These are phyloP conservation scores for Diabrotica balteata DNA, from an alignment of 2,888 invertebrate species.

Conservation along the genomic window DNA sequence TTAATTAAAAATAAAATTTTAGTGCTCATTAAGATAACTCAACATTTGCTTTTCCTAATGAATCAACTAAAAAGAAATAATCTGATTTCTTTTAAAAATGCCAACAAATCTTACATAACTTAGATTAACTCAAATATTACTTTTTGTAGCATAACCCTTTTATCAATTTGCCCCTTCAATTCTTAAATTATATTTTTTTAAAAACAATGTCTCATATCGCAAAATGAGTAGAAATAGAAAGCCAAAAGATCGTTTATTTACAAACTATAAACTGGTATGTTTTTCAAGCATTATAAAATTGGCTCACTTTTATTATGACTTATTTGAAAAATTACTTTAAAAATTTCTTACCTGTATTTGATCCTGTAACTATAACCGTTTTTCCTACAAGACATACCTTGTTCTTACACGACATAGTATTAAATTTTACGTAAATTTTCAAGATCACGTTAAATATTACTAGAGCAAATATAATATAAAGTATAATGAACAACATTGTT, in stretches of 20 bases:
- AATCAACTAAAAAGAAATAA: neutral
- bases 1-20: neutral
- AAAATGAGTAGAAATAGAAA: too few relatives aligned
- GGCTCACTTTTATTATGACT: too few relatives aligned
- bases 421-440: conserved; percentile 40
- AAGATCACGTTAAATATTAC: conserved; percentile 2
- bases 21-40: neutral
- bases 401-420: conserved; percentile 49
- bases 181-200: too few relatives aligned
- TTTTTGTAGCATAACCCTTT: conserved; percentile 2
- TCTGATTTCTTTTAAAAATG: neutral
- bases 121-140: neutral
- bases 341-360: conserved; percentile 47
- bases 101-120: neutral
- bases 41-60: neutral
- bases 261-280: too few relatives aligned
- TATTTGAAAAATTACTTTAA: too few relatives aligned
- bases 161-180: neutral
- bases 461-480: too few relatives aligned
- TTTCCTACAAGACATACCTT: conserved; percentile 51
- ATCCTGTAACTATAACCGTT: conserved; percentile 55
- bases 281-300: too few relatives aligned
- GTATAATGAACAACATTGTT: too few relatives aligned
- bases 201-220: too few relatives aligned
- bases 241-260: too few relatives aligned